Evolutionary conservation across 2,888 invertebrate species (phyloP), one percentile per base, ranked within the genome.

Genomic region (Psococerastis gibbosa): DNA sequence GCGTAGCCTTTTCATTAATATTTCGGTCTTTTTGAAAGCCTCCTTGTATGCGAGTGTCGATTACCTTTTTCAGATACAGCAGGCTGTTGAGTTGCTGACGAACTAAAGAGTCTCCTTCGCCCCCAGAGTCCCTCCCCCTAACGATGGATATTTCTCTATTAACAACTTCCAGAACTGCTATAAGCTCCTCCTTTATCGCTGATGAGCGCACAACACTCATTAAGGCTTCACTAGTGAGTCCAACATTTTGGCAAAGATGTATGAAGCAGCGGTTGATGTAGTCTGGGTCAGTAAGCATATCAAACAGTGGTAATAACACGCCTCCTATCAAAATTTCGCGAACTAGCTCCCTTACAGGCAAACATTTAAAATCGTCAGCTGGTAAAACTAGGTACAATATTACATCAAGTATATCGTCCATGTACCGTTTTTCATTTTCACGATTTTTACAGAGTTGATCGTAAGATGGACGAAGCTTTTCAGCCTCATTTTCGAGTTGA

Each of bases 201-300:
- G 85, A 80, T 51, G 77, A 73, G 54, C 84, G 72, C 52, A 92
- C 70, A 44, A 84, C 79, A 52, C 78, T 74, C 53, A 92, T 64
- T 62, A 92, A 91, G 54, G 81, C 71, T 53, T 94, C 92, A 51
- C 80, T 81, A 23, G 80, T 78, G 51, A 88, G 67, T 46, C 73
- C 73, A 47, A 67, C 63, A 49, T 87, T 84, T 51, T 78, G 75
- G 56, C 85, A 84, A 70, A 82, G 72, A 78, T 82, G 84, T 55
- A 88, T 73, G 56, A 89, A 79, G 48, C 78, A 73, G 62, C 87
- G 81, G 64, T 92, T 92, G 52, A 92, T 78, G 58, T 82, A 88
- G 67, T 91, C 88, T 42, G 92, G 89, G 64, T 89, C 87, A 34
- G 85, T 78, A 47, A 85, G 60, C 50, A 80, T 62, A 55, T 75